A percentile compares a stretch with the other conserved stretches of the same genome.
Evolutionary conservation across 1,140 invertebrate genomes (phyloP).

Genomic region (Drosophila sproati): DNA sequence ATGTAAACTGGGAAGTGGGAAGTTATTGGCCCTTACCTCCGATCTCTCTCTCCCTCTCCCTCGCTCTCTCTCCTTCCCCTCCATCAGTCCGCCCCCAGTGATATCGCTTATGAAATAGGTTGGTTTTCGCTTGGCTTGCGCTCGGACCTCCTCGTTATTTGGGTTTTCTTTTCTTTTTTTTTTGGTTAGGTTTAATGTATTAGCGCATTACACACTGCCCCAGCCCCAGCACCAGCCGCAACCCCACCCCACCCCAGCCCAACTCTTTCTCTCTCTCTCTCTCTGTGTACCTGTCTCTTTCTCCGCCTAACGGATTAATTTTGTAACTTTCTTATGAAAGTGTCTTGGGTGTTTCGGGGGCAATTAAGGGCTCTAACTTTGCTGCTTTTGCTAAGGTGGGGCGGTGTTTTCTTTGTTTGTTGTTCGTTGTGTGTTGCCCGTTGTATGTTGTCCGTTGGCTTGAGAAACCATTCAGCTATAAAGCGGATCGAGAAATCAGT

Average conservation of each 20-base stretch:
- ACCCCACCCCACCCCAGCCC: background rate
- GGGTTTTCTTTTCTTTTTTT: background rate
- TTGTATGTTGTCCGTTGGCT: too few species aligned
- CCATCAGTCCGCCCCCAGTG: background rate
- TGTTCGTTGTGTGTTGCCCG: too few species aligned
- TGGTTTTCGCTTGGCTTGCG: conserved; percentile 32
- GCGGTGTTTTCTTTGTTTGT: background rate
- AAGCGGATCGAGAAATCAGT: conserved; percentile 30
- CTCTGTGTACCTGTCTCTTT: too few species aligned
- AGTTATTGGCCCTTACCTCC: too few species aligned
- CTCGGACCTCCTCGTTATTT: conserved; percentile 1
- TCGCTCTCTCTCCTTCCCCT: too few species aligned
- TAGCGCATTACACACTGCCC: conserved; percentile 27
- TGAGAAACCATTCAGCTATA: conserved; percentile 34
- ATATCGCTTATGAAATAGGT: conserved; percentile 41
- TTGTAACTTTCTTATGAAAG: conserved; percentile 55
- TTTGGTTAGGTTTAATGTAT: too few species aligned
- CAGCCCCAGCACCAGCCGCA: conserved; percentile 8
- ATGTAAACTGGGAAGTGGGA: too few species aligned
- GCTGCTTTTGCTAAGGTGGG: background rate
- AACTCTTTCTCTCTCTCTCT: background rate
- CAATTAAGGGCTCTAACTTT: conserved; percentile 36
- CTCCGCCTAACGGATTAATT: conserved; percentile 23
- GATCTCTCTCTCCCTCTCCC: too few species aligned
- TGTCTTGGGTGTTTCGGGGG: background rate